A percentile compares a stretch with the other conserved stretches of the same genome.
Conservation (phyloP, 2,797 vertebrate genomes). For the Muraenolepis orangiensis region DNA sequence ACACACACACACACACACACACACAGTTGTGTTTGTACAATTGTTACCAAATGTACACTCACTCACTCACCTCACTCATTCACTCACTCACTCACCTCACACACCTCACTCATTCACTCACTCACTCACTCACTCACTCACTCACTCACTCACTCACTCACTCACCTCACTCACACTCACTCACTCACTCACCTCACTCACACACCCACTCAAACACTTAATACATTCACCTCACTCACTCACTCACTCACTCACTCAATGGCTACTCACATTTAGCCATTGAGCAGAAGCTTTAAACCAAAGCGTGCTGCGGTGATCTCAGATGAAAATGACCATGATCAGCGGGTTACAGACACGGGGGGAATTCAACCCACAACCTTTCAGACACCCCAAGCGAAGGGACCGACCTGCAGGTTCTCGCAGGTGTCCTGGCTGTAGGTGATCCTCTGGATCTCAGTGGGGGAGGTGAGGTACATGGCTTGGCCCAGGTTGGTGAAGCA, state of each 20-base stretch:
- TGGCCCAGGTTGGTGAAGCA: slow-evolving; percentile 98
- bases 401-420: slow-evolving; percentile 92
- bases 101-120: neutral
- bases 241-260: neutral
- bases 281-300: neutral
- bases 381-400: too few species aligned
- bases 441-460: slow-evolving; percentile 97
- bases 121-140: neutral
- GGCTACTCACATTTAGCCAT: neutral
- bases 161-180: neutral
- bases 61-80: neutral
- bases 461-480: slow-evolving; percentile 94
- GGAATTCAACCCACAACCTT: too few species aligned
- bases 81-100: neutral
- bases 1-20: neutral
- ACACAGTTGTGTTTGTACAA: too few species aligned
- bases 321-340: too few species aligned
- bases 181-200: neutral
- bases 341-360: too few species aligned
- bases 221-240: too few species aligned
- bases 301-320: too few species aligned
- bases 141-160: neutral
- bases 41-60: too few species aligned
- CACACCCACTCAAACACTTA: neutral
- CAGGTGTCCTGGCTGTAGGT: slow-evolving; percentile 98